phyloP scores from a whole-genome alignment of 2,113 vertebrate genomes.

The Cavia porcellus region DNA sequence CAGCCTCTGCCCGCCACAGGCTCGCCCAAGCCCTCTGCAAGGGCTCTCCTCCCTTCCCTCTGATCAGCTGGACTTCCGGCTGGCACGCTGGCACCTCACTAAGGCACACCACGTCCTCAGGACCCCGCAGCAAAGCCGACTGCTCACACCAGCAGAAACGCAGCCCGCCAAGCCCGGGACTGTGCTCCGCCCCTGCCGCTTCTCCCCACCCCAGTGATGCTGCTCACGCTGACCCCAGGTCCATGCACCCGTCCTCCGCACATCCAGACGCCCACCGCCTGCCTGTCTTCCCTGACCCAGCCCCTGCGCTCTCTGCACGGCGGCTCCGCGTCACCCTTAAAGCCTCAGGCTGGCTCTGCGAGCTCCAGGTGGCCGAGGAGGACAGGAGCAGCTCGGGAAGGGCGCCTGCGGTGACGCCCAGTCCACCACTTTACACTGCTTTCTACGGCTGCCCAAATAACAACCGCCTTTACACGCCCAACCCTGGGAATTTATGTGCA shows the following conservation, averaged over 20 bases:
- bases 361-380: background rate
- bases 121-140: background rate
- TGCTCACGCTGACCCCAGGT: background rate
- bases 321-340: background rate
- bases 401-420: background rate
- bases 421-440: background rate
- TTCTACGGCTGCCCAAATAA: background rate
- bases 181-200: background rate
- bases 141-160: background rate
- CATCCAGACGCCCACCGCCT: background rate
- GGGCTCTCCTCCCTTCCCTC: background rate
- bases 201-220: background rate
- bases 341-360: background rate
- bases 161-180: background rate
- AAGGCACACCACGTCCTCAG: background rate
- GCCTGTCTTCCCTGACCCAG: background rate
- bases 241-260: background rate
- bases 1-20: background rate
- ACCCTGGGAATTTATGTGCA: background rate
- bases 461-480: background rate
- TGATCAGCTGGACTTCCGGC: background rate
- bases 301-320: accelerated
- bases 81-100: background rate
- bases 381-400: background rate
- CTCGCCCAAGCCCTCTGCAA: background rate